A percentile compares a stretch with the other conserved stretches of the same genome.
phyloP scores from a whole-genome alignment of 2,797 vertebrate species.

The Jordanella pulchra region DNA sequence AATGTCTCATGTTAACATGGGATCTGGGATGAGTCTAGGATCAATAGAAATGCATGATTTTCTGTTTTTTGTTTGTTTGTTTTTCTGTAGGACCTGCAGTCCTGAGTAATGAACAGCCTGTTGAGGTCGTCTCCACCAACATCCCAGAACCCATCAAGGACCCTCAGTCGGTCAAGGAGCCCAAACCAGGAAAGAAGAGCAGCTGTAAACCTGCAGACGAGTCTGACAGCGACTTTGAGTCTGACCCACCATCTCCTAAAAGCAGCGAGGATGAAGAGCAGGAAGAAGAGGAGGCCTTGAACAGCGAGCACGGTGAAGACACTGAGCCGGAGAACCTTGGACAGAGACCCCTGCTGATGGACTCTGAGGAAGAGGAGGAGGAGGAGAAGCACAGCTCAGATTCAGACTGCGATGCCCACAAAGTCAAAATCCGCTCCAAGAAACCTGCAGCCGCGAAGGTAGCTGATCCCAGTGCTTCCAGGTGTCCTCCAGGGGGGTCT shows the following conservation, averaged over 20 bases:
- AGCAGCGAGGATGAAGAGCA: conserved; percentile 94
- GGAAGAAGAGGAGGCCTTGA: conserved; percentile 90
- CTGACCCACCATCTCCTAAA: conserved; percentile 93
- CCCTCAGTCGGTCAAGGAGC: conserved; percentile 66
- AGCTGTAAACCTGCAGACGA: conserved; percentile 77
- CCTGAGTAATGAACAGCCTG: conserved; percentile 66
- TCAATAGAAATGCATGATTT: background rate
- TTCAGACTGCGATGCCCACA: conserved; percentile 81
- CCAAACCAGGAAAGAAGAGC: conserved; percentile 69
- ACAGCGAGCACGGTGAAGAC: conserved; percentile 89
- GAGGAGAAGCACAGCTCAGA: conserved; percentile 88
- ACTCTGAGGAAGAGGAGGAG: conserved; percentile 90
- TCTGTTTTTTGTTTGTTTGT: background rate
- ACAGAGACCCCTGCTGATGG: conserved; percentile 90
- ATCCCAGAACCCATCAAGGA: background rate
- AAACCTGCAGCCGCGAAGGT: conserved; percentile 41
- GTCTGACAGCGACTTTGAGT: conserved; percentile 97
- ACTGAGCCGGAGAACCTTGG: conserved; percentile 89
- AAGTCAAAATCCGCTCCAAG: conserved; percentile 56
- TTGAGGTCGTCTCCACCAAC: conserved; percentile 26
- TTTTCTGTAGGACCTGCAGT: conserved; percentile 71
- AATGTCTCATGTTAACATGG: background rate
- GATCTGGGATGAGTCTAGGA: background rate
- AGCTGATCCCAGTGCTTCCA: background rate
- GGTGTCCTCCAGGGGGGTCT: conserved; percentile 43